A percentile compares a stretch with the other conserved stretches of the same genome.
phyloP scores from a whole-genome alignment of 37 sponge, comb jelly and placozoan genomes.

The Corticium candelabrum region DNA sequence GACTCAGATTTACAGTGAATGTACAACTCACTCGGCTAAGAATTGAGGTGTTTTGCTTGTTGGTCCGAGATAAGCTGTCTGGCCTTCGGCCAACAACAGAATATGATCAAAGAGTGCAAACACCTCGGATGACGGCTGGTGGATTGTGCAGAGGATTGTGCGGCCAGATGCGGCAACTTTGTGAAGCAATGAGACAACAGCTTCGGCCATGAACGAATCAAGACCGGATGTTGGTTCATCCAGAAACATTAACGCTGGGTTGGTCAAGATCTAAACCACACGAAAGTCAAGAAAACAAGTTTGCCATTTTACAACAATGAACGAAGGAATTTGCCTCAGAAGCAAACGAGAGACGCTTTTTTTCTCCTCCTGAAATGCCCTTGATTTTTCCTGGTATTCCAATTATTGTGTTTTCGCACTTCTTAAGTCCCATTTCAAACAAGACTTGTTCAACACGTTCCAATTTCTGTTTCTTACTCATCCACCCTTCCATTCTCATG shows the following conservation, averaged over 20 bases:
- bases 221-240: constrained; percentile 52
- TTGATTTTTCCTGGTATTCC: constrained; percentile 25
- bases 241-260: constrained; percentile 32
- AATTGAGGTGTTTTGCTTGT: too few relatives aligned
- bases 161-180: constrained; percentile 32
- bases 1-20: neutral
- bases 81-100: constrained; percentile 26
- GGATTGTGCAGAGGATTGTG: constrained; percentile 50
- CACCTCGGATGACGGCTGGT: constrained; percentile 50
- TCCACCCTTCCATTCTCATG: neutral
- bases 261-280: constrained; percentile 26
- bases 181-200: constrained; percentile 18
- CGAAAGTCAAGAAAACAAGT: too few relatives aligned
- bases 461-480: neutral
- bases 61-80: constrained; percentile 26
- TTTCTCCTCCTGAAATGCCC: constrained; percentile 39
- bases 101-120: constrained; percentile 23
- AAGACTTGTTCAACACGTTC: constrained; percentile 2
- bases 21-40: neutral
- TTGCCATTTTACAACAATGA: too few relatives aligned
- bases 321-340: constrained; percentile 38
- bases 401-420: constrained; percentile 27
- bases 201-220: constrained; percentile 42
- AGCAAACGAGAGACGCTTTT: constrained; percentile 41
- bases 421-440: constrained; percentile 19